Evolutionary conservation across 2,113 vertebrate species (phyloP).

Genomic region (Panthera tigris): DNA sequence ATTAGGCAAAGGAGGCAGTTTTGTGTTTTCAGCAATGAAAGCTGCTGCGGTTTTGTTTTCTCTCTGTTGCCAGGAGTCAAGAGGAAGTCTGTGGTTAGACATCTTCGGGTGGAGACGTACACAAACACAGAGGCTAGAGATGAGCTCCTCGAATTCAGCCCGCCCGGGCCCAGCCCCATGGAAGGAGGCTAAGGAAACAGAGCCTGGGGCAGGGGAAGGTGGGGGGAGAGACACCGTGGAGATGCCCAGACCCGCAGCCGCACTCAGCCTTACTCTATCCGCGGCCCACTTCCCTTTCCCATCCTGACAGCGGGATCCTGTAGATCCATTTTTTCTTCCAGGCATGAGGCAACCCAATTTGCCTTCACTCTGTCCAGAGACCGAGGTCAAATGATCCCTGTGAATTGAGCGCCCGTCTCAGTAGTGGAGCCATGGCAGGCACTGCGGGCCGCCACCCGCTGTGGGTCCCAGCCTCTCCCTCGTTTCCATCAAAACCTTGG

Average conservation of each 20-base stretch:
- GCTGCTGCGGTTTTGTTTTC: constrained; percentile 76
- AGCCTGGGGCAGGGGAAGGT: background rate
- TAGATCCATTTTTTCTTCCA: background rate
- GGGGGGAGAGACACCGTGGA: background rate
- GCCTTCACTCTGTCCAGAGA: background rate
- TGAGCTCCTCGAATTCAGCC: constrained; percentile 30
- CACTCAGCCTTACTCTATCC: background rate
- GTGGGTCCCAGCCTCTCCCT: background rate
- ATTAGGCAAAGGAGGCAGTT: constrained; percentile 58
- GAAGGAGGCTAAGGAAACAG: background rate
- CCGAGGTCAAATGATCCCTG: background rate
- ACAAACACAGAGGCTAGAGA: constrained; percentile 44
- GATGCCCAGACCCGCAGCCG: background rate
- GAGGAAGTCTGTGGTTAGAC: constrained; percentile 78
- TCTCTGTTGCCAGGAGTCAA: constrained; percentile 69
- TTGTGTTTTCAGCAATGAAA: constrained; percentile 76
- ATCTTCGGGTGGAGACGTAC: constrained; percentile 66
- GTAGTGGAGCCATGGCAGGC: background rate
- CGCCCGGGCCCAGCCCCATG: background rate
- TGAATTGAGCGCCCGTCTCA: background rate
- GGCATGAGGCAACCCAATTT: background rate
- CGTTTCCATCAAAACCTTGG: background rate
- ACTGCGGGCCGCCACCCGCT: too few species aligned
- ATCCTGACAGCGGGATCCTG: background rate
- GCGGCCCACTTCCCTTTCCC: background rate